Base-by-base conservation (phyloP, 2,888 invertebrate species). In the Dyspetes luteomarginatus region DNA sequence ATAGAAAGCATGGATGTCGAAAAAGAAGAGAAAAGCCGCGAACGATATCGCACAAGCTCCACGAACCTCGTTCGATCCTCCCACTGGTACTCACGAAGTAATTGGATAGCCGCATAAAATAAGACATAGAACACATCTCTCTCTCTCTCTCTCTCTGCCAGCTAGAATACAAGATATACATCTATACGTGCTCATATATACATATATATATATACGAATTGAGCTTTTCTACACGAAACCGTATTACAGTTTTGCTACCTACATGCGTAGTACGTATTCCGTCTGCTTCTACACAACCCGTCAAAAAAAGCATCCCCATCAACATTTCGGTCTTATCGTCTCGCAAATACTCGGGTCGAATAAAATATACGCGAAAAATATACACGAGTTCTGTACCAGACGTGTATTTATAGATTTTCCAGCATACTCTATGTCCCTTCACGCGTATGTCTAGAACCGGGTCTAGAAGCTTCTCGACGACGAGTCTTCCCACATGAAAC, bases 61-160 rank as follows among this genome's bases (percentile, higher is more conserved):
- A 58, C 65, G 62, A 78, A 75, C 67, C 71, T 81, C 77, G 67
- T 82, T 81, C 82, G 75, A 82, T 81, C 74, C 82, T 81, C 69
- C 82, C 82, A 43, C 22, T 36, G 81, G 82, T 82, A 77, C 82
- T 82, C 78, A 72, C 72, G 41, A 52, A 72, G 77, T 82, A 82
- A 82, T 82, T 82, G 82, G 82, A 82, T 78, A 78, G 81, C 81
- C 78, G 78, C 81, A 82, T 82, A 80, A 82, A 82, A 81, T 82
- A 82, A 78, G 80, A 65, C 76, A 74, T 68, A 62, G 68, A 56
- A 64, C 56, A 55, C 48, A 45, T 45, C 55, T 74, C 64, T 60
- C 60, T 58, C 48, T 58, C 58, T 48, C 67, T 36, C 17, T 36
- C 67, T 55, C 58, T 60, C 24, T 67, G 28, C 68, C 30, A 68